Evolutionary conservation across 2,113 vertebrate genomes (phyloP).

Genomic region (Rhabdomys dilectus): DNA sequence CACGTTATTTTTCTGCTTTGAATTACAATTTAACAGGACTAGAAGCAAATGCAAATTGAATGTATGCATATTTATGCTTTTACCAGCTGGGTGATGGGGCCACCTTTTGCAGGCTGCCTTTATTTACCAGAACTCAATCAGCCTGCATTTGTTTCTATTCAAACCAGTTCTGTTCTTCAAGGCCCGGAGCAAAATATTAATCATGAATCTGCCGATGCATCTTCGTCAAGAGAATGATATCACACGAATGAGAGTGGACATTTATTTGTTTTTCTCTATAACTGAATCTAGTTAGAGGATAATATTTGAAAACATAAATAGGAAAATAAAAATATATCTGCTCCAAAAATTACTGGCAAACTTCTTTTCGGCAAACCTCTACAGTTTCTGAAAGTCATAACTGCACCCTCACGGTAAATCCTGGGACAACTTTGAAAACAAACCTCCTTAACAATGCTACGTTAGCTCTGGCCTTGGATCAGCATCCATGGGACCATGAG

Average conservation of each 20-base stretch:
- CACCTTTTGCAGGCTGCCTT: slow-evolving; percentile 63
- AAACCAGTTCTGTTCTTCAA: slow-evolving; percentile 43
- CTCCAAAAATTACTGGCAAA: background rate
- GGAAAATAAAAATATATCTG: background rate
- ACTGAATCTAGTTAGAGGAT: background rate
- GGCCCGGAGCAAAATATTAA: slow-evolving; percentile 30
- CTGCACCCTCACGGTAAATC: background rate
- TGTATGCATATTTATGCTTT: slow-evolving; percentile 63
- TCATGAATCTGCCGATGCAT: background rate
- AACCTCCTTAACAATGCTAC: slow-evolving; percentile 13
- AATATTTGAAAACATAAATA: slow-evolving; percentile 29
- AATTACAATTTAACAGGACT: slow-evolving; percentile 64
- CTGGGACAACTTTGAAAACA: background rate
- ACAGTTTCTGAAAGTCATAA: slow-evolving; percentile 51
- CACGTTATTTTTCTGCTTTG: slow-evolving; percentile 49
- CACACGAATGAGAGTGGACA: background rate
- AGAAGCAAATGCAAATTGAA: slow-evolving; percentile 72
- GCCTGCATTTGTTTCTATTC: slow-evolving; percentile 60
- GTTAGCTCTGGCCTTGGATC: background rate
- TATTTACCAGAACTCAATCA: slow-evolving; percentile 71
- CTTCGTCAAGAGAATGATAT: background rate
- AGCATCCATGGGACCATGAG: background rate
- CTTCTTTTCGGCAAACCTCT: background rate
- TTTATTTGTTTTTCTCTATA: background rate
- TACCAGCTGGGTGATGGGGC: slow-evolving; percentile 28